A percentile compares a stretch with the other conserved stretches of the same genome.
Conservation (phyloP, 2,888 invertebrate species). For the Spilosoma lubricipeda region DNA sequence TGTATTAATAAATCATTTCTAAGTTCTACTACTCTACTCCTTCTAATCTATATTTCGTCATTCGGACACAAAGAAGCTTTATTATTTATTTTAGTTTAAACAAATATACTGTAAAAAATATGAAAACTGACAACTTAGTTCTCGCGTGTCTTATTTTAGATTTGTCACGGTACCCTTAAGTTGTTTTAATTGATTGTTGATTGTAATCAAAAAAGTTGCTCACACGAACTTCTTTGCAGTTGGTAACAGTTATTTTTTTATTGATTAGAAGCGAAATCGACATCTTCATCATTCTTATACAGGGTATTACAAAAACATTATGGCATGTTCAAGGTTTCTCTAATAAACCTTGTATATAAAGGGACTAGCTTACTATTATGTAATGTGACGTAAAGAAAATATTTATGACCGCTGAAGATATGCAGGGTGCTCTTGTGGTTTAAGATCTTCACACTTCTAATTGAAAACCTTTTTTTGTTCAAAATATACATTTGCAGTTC, state of each 20-base stretch:
- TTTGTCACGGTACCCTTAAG: background rate
- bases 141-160: background rate
- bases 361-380: too few relatives aligned
- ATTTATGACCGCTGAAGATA: too few relatives aligned
- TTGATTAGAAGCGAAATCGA: background rate
- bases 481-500: background rate
- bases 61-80: background rate
- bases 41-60: too few relatives aligned
- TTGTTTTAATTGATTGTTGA: background rate
- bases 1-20: too few relatives aligned
- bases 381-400: too few relatives aligned
- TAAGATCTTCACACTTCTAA: background rate
- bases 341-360: too few relatives aligned
- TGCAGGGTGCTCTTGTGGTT: too few relatives aligned
- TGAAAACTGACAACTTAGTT: background rate
- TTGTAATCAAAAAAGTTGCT: background rate
- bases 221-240: background rate
- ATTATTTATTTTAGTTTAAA: background rate
- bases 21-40: too few relatives aligned
- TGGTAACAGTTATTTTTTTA: background rate
- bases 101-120: background rate
- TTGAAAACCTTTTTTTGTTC: background rate
- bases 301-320: background rate
- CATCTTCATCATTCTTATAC: background rate
- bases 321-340: too few relatives aligned